Conservation (phyloP, 2,888 invertebrate species). For the Macrosiphum euphorbiae region DNA sequence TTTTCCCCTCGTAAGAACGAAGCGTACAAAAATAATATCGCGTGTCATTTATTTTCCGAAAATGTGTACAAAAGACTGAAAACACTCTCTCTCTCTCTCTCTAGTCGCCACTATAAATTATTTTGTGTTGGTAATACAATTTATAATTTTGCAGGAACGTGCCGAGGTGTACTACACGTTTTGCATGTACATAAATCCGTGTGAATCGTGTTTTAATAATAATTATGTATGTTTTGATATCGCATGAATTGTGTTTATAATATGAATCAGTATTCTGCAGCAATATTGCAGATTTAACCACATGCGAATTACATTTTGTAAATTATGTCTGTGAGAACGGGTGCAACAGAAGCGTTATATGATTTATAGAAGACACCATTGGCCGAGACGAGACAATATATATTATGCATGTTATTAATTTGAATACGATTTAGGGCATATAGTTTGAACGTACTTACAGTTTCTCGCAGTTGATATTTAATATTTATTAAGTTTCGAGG, state of each 20-base stretch:
- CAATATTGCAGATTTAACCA: background rate
- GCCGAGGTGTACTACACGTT: background rate
- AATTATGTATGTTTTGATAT: background rate
- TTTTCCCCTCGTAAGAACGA: background rate
- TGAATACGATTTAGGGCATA: background rate
- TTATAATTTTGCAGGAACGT: conserved; percentile 4
- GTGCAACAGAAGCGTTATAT: background rate
- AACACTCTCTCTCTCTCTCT: background rate
- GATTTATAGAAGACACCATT: background rate
- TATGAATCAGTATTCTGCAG: background rate
- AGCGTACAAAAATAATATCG: background rate
- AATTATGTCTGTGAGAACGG: background rate
- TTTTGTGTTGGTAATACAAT: background rate
- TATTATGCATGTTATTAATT: background rate
- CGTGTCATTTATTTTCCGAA: background rate
- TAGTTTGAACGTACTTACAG: background rate
- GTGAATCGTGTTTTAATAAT: background rate
- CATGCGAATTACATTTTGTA: background rate
- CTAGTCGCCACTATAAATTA: background rate
- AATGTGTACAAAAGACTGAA: background rate
- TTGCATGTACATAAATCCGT: background rate
- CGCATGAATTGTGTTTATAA: background rate
- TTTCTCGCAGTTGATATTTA: background rate
- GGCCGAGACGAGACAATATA: background rate
- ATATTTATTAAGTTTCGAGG: background rate